phyloP scores from a whole-genome alignment of 2,797 vertebrate species.

The Scomberomorus guttatus region DNA sequence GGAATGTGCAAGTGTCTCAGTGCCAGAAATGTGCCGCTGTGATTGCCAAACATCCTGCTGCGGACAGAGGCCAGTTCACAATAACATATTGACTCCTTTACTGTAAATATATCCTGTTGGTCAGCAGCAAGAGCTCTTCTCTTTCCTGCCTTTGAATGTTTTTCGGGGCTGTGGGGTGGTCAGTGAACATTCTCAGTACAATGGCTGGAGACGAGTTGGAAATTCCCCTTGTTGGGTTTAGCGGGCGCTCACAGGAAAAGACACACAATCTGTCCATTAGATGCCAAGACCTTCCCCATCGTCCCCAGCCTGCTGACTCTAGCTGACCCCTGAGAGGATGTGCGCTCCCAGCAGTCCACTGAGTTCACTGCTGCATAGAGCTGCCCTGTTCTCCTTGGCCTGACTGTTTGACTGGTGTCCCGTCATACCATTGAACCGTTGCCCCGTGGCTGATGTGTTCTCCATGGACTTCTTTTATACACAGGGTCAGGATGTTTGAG shows the following conservation, averaged over 20 bases:
- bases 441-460: conserved; percentile 19
- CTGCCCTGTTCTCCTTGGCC: conserved; percentile 59
- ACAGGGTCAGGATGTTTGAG: conserved; percentile 29
- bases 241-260: conserved; percentile 81
- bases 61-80: conserved; percentile 77
- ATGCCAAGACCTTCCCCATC: conserved; percentile 81
- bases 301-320: conserved; percentile 70
- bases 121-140: conserved; percentile 77
- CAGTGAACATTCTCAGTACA: conserved; percentile 73
- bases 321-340: conserved; percentile 74
- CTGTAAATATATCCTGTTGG: conserved; percentile 86
- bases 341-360: conserved; percentile 60
- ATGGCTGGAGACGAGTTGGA: conserved; percentile 78
- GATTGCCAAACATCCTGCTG: conserved; percentile 78
- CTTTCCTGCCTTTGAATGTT: conserved; percentile 82
- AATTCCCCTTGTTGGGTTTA: conserved; percentile 76
- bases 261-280: conserved; percentile 80
- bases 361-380: conserved; percentile 53
- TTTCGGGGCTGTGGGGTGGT: conserved; percentile 57
- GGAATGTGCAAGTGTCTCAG: conserved; percentile 63
- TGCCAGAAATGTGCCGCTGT: conserved; percentile 70
- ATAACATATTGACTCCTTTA: conserved; percentile 79
- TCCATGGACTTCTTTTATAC: conserved; percentile 33
- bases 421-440: conserved; percentile 49
- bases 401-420: conserved; percentile 37